Evolutionary conservation across 2,797 vertebrate species (phyloP).

Genomic region (Euphonia xanthogaster): DNA sequence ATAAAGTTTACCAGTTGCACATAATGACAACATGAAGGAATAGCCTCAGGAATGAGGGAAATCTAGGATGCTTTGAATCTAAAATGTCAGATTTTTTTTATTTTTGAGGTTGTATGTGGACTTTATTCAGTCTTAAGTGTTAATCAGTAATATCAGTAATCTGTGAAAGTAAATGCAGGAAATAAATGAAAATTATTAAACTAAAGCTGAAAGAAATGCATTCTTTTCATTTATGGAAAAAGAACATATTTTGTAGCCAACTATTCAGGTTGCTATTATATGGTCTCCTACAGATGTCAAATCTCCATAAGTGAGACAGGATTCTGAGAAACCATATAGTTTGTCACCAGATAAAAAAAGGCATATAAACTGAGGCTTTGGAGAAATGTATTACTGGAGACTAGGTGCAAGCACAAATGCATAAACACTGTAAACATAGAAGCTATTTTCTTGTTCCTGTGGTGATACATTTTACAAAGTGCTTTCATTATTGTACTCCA

Average conservation of each 20-base stretch:
- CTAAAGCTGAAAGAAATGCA: not conserved
- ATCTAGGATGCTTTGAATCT: not conserved
- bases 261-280: not conserved
- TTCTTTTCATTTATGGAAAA: not conserved
- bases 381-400: not conserved
- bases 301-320: not conserved
- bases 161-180: not conserved
- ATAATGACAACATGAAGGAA: not conserved
- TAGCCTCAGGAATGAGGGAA: not conserved
- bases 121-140: not conserved
- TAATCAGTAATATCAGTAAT: not conserved
- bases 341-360: not conserved
- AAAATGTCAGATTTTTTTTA: not conserved
- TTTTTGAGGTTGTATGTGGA: not conserved
- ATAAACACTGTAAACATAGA: not conserved
- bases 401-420: not conserved
- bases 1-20: not conserved
- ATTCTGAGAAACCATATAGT: not conserved
- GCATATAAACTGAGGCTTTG: not conserved
- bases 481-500: not conserved
- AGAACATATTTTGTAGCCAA: not conserved
- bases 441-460: constrained; percentile 27
- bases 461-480: constrained; percentile 6
- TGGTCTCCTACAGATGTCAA: not conserved
- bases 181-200: not conserved